Evolutionary conservation across 1,140 invertebrate genomes (phyloP).

Genomic region (Hylaeus volcanicus): DNA sequence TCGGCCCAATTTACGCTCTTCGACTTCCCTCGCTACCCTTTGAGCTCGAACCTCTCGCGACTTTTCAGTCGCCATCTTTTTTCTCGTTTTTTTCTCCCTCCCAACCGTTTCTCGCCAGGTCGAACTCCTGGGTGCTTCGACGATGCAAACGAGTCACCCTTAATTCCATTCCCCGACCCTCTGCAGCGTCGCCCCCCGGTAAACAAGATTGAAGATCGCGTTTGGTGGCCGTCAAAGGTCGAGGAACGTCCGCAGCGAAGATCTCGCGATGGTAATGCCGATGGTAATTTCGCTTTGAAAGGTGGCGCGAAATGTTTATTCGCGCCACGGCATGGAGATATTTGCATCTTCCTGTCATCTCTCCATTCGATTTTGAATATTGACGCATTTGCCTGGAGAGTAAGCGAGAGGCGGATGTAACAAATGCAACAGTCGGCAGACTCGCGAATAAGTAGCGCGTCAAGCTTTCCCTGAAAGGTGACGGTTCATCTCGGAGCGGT

Average conservation of each 20-base stretch:
- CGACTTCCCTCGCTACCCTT: neutral
- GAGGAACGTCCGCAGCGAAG: neutral
- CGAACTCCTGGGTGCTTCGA: neutral
- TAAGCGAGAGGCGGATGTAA: no score
- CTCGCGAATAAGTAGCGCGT: no score
- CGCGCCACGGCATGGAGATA: neutral
- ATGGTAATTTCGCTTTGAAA: conserved; percentile 24
- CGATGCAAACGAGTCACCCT: conserved; percentile 13
- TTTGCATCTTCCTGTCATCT: no score
- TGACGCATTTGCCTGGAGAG: no score
- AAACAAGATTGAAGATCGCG: conserved; percentile 24
- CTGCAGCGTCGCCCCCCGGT: neutral
- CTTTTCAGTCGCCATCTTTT: neutral
- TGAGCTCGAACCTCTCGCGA: neutral
- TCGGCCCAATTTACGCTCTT: conserved; percentile 19
- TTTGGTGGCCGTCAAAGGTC: neutral
- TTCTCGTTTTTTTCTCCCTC: neutral
- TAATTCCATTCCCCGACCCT: neutral
- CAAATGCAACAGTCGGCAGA: neutral
- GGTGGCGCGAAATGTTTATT: conserved; percentile 22
- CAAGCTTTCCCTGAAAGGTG: no score
- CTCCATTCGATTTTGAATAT: no score
- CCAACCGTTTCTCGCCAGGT: neutral
- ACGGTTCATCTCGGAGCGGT: no score
- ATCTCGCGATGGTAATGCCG: neutral